These are phyloP conservation scores for silkworm (Bombyx mori) DNA, from an alignment of 1,140 invertebrate species.

Conservation along the genomic window DNA sequence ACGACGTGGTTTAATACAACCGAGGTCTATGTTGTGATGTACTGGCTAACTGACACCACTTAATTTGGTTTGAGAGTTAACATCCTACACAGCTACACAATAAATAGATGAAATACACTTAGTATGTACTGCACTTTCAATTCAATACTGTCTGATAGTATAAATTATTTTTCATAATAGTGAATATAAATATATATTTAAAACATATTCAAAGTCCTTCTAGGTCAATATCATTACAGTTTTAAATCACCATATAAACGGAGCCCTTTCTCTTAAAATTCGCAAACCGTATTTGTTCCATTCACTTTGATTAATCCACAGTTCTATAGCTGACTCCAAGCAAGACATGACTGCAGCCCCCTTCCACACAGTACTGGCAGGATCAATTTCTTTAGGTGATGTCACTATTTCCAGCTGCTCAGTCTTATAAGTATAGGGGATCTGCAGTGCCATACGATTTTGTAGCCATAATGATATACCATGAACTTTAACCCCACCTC, in stretches of 20 bases:
- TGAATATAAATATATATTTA: too few relatives aligned
- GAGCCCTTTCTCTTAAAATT: constrained; percentile 88
- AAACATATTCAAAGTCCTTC: too few relatives aligned
- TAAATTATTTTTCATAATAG: neutral
- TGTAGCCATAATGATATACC: constrained; percentile 91
- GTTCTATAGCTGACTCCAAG: constrained; percentile 91
- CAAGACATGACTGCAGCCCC: constrained; percentile 94
- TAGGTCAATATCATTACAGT: neutral
- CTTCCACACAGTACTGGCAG: constrained; percentile 92
- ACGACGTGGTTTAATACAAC: too few relatives aligned
- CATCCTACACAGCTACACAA: neutral
- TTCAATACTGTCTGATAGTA: neutral
- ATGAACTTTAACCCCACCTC: constrained; percentile 90
- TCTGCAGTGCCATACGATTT: constrained; percentile 87
- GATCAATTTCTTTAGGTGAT: constrained; percentile 91
- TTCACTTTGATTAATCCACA: constrained; percentile 91
- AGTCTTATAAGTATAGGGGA: constrained; percentile 83
- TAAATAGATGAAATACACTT: neutral
- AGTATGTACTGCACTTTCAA: neutral
- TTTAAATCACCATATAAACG: constrained; percentile 74
- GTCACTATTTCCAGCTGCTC: constrained; percentile 89
- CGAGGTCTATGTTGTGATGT: too few relatives aligned
- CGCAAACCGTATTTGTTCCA: constrained; percentile 90
- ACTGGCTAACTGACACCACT: too few relatives aligned
- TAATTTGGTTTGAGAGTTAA: too few relatives aligned